Conservation (phyloP, 64 coral and sea anemone genomes). For the Cladopsammia gracilis region DNA sequence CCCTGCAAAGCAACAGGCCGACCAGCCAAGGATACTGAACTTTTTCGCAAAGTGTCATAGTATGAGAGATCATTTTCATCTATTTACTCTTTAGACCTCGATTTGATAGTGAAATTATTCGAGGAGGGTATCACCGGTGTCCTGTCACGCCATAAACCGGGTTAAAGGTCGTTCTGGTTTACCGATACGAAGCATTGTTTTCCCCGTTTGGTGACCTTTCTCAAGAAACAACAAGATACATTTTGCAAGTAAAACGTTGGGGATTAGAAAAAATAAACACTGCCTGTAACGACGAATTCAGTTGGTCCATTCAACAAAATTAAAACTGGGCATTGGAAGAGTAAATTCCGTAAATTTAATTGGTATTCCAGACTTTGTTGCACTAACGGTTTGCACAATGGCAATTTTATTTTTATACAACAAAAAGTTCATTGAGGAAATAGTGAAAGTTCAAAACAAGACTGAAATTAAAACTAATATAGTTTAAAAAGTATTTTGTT, state of each 20-base stretch:
- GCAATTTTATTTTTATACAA: conserved; percentile 12
- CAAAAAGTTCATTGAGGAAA: conserved; percentile 7
- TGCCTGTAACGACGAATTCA: conserved; percentile 21
- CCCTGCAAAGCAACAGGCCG: conserved; percentile 5
- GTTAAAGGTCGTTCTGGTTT: not conserved
- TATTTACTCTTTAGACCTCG: not conserved
- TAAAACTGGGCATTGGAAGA: not conserved
- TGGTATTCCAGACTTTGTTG: conserved; percentile 12
- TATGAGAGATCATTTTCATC: not conserved
- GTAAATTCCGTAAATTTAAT: conserved; percentile 20
- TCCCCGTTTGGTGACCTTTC: conserved; percentile 9
- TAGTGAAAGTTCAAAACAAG: conserved; percentile 13
- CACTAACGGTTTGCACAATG: conserved; percentile 1
- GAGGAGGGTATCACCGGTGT: conserved; percentile 19
- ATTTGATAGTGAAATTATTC: conserved; percentile 4
- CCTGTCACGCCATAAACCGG: not conserved
- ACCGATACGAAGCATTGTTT: conserved; percentile 1
- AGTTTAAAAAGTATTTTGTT: conserved; percentile 19
- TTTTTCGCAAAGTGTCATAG: conserved; percentile 1
- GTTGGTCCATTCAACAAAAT: conserved; percentile 7
- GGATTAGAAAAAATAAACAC: conserved; percentile 11
- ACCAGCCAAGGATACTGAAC: conserved; percentile 13
- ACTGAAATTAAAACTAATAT: conserved; percentile 16
- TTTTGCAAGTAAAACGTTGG: conserved; percentile 6
- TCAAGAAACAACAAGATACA: conserved; percentile 6